phyloP scores from a whole-genome alignment of 1,140 invertebrate species.

The Papilio helenus region DNA sequence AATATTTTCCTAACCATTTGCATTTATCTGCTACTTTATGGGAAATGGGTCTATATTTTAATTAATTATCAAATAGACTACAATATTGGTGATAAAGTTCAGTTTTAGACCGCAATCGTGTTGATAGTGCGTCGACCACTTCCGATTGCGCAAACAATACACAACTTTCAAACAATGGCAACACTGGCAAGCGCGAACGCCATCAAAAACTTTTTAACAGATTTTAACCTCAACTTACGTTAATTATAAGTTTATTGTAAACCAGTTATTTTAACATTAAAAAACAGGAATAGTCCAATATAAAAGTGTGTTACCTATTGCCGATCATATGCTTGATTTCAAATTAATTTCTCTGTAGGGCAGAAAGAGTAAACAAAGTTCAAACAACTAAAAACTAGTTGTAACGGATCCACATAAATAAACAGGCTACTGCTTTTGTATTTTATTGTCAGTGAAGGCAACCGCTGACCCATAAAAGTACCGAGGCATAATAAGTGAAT shows the following conservation, averaged over 20 bases:
- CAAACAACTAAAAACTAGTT: slow-evolving; percentile 25
- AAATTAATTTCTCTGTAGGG: neutral
- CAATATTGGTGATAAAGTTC: neutral
- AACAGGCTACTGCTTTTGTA: neutral
- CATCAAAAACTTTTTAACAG: no score
- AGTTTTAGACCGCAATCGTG: neutral
- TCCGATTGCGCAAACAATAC: slow-evolving; percentile 49
- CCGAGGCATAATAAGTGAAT: slow-evolving; percentile 23
- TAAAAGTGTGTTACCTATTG: no score
- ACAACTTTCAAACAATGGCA: slow-evolving; percentile 35
- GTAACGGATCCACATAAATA: slow-evolving; percentile 12
- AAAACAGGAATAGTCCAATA: no score
- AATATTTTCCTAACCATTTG: no score
- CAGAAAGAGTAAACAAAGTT: no score
- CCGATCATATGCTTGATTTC: no score
- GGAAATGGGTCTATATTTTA: no score
- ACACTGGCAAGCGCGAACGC: neutral
- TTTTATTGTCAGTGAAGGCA: slow-evolving; percentile 20
- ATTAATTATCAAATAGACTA: neutral
- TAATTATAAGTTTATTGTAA: no score
- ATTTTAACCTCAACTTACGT: no score
- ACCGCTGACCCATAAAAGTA: slow-evolving; percentile 26
- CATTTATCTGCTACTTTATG: no score
- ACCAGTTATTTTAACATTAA: no score
- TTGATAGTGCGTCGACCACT: slow-evolving; percentile 44